A percentile compares a stretch with the other conserved stretches of the same genome.
phyloP scores from a whole-genome alignment of 2,797 vertebrate species.

The Phalanger gymnotis region DNA sequence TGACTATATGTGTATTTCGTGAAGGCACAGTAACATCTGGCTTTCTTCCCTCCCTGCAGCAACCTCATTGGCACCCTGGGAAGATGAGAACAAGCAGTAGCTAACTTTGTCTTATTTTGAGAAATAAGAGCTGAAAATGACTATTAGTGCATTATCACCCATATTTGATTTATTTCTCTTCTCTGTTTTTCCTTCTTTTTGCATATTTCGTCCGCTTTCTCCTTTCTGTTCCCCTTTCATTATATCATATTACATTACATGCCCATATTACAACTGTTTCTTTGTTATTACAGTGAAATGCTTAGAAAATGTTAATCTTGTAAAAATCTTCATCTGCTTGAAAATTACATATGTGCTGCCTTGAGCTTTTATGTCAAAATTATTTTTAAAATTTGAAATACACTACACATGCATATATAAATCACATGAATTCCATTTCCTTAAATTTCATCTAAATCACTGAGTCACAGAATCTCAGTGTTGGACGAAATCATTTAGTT shows the following conservation, averaged over 20 bases:
- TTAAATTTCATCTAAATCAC: conserved; percentile 9
- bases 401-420: neutral
- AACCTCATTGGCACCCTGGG: conserved; percentile 40
- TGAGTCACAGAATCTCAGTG: neutral
- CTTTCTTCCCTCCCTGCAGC: neutral
- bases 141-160: neutral
- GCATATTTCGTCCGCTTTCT: neutral
- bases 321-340: conserved; percentile 24
- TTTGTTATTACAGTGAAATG: conserved; percentile 22
- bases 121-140: conserved; percentile 27
- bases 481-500: neutral
- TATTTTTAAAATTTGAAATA: conserved; percentile 9
- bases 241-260: neutral
- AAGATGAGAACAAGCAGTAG: conserved; percentile 10
- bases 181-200: neutral
- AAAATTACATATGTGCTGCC: conserved; percentile 40
- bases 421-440: conserved; percentile 23
- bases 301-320: conserved; percentile 56
- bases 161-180: conserved; percentile 12
- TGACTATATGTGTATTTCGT: conserved; percentile 13
- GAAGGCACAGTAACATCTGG: conserved; percentile 36
- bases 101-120: conserved; percentile 48
- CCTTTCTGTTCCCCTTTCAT: neutral
- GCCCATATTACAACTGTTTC: neutral
- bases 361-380: conserved; percentile 28